These are phyloP conservation scores for Probaryconus sp. DNA, from an alignment of 1,140 invertebrate genomes.

Conservation along the genomic window DNA sequence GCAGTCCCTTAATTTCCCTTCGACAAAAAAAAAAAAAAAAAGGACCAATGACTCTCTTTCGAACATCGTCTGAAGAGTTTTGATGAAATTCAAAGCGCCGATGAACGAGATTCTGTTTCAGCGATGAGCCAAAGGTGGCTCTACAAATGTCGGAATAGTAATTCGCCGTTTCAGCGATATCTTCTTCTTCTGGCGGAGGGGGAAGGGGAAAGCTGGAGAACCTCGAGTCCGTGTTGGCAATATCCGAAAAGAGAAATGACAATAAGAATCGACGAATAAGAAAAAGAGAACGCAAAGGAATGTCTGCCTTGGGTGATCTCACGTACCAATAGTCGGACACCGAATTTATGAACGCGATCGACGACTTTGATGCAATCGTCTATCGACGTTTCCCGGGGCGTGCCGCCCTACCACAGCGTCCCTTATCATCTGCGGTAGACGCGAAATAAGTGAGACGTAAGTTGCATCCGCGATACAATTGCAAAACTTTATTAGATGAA, in stretches of 20 bases:
- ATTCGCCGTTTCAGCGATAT: slow-evolving; percentile 57
- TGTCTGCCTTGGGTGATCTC: slow-evolving; percentile 24
- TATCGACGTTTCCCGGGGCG: slow-evolving; percentile 52
- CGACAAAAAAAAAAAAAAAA: too few species aligned
- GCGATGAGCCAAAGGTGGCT: neutral
- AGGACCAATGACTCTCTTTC: too few species aligned
- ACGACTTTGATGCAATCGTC: slow-evolving; percentile 62
- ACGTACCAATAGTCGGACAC: slow-evolving; percentile 54
- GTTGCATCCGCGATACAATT: slow-evolving; percentile 34
- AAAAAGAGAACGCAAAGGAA: neutral
- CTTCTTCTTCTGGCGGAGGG: slow-evolving; percentile 23
- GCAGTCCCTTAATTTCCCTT: too few species aligned
- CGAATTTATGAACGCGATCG: slow-evolving; percentile 64
- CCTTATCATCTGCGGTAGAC: slow-evolving; percentile 29
- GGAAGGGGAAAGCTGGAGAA: slow-evolving; percentile 11
- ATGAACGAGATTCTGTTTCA: slow-evolving; percentile 5
- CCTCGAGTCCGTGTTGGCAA: slow-evolving; percentile 39
- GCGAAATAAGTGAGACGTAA: slow-evolving; percentile 41
- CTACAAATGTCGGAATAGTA: slow-evolving; percentile 26
- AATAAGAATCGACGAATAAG: neutral
- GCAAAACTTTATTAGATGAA: slow-evolving; percentile 38
- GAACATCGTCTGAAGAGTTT: neutral
- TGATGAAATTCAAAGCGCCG: slow-evolving; percentile 53
- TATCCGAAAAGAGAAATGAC: slow-evolving; percentile 23
- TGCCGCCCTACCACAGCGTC: slow-evolving; percentile 14